A percentile compares a stretch with the other conserved stretches of the same genome.
phyloP scores from a whole-genome alignment of 2,113 vertebrate genomes.

The Antidorcas marsupialis region DNA sequence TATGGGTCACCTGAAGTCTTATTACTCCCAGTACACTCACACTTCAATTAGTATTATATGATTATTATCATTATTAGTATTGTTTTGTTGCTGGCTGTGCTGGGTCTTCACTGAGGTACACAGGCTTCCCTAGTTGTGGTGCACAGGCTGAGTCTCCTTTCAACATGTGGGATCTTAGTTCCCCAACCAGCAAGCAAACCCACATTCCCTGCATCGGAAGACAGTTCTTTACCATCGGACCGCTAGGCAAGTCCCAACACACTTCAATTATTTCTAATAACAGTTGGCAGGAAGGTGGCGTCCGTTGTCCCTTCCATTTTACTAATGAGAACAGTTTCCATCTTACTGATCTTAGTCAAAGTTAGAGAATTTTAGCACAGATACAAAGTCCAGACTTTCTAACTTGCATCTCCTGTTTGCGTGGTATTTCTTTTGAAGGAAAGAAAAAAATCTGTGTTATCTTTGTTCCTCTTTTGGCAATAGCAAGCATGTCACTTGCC shows the following conservation, averaged over 20 bases:
- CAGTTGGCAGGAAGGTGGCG: not conserved
- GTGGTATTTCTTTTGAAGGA: not conserved
- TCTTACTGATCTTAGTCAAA: not conserved
- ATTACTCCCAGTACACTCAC: not conserved
- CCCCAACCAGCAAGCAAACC: not conserved
- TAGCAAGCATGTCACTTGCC: not conserved
- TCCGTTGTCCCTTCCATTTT: not conserved
- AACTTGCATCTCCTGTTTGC: not conserved
- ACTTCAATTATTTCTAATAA: not conserved
- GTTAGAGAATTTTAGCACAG: not conserved
- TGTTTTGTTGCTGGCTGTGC: not conserved
- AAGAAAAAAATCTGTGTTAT: not conserved
- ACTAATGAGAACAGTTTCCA: not conserved
- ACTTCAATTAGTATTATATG: not conserved
- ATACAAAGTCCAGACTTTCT: not conserved
- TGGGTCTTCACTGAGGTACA: not conserved
- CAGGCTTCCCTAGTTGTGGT: not conserved
- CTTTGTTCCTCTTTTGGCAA: not conserved
- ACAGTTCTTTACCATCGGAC: not conserved
- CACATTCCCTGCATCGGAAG: not conserved
- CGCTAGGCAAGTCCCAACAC: not conserved
- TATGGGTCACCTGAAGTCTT: not conserved
- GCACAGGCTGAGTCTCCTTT: not conserved
- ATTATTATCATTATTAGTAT: not conserved
- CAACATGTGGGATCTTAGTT: not conserved